Evolutionary conservation across 2,888 invertebrate species (phyloP).

Genomic region (Cataglyphis altisquamis): DNA sequence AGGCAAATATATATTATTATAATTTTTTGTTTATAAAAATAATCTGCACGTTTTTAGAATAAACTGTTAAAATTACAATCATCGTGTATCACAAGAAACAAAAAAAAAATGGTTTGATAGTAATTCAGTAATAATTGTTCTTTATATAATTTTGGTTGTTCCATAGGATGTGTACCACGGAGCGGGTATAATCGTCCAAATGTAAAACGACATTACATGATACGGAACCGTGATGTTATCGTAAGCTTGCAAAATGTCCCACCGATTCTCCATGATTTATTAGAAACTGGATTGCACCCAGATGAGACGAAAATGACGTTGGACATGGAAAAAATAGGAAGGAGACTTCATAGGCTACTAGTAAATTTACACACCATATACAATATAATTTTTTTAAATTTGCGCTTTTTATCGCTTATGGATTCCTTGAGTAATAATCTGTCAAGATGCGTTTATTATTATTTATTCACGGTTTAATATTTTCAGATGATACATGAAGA

Average conservation of each 20-base stretch:
- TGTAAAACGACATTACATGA: slow-evolving; percentile 75
- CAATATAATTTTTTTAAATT: slow-evolving; percentile 17
- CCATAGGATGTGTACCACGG: slow-evolving; percentile 79
- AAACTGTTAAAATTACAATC: slow-evolving; percentile 4
- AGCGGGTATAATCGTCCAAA: slow-evolving; percentile 74
- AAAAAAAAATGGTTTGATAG: neutral
- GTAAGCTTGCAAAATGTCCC: slow-evolving; percentile 79
- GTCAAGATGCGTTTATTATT: slow-evolving; percentile 10
- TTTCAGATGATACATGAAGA: slow-evolving; percentile 79
- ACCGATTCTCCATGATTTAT: slow-evolving; percentile 75
- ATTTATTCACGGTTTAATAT: slow-evolving; percentile 34
- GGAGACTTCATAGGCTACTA: slow-evolving; percentile 79
- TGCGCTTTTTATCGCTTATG: neutral
- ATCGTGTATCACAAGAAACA: neutral
- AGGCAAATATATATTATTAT: slow-evolving; percentile 67
- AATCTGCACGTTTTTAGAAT: neutral
- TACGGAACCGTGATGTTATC: slow-evolving; percentile 73
- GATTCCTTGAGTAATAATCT: neutral
- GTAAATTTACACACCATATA: slow-evolving; percentile 59
- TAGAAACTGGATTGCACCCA: slow-evolving; percentile 80
- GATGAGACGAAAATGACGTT: slow-evolving; percentile 78
- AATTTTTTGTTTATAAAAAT: neutral
- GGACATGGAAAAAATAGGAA: slow-evolving; percentile 79
- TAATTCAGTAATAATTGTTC: slow-evolving; percentile 3
- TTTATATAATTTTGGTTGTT: slow-evolving; percentile 43